These are phyloP conservation scores for Bombus superbus DNA, from an alignment of 1,140 invertebrate species.

Conservation along the genomic window DNA sequence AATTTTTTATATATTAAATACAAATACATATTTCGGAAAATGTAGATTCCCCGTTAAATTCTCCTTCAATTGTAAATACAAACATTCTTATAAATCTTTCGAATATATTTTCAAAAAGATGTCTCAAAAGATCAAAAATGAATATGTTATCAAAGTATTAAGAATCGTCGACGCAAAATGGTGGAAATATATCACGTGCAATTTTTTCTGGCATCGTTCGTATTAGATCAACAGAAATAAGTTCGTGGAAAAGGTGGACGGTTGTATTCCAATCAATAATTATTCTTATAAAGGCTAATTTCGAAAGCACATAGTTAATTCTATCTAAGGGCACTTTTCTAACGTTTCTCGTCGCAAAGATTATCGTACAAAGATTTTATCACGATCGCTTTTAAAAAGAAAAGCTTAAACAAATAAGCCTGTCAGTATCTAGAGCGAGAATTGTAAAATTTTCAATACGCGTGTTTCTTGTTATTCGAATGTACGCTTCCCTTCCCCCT, in stretches of 20 bases:
- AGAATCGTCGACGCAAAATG: not conserved
- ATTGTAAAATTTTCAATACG: not conserved
- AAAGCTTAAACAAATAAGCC: not conserved
- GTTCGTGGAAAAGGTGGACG: constrained; percentile 5
- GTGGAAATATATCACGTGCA: not conserved
- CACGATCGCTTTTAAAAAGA: too few species aligned
- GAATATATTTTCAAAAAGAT: not conserved
- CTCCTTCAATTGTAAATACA: not conserved
- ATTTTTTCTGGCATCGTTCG: not conserved
- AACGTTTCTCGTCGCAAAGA: constrained; percentile 48
- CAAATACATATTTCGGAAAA: not conserved
- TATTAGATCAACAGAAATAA: not conserved
- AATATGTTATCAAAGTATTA: not conserved
- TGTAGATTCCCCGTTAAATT: not conserved
- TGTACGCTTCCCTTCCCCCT: too few species aligned
- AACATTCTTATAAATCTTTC: not conserved
- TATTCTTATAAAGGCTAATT: constrained; percentile 62
- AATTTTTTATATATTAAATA: not conserved
- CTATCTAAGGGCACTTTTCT: constrained; percentile 80
- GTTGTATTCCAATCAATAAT: constrained; percentile 16
- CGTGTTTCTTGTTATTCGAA: not conserved
- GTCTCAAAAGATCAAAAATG: not conserved
- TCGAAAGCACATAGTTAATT: constrained; percentile 74
- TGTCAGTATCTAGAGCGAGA: not conserved
- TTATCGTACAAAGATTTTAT: constrained; percentile 11